phyloP scores from a whole-genome alignment of 2,888 invertebrate species.

The Pelosia muscerda region DNA sequence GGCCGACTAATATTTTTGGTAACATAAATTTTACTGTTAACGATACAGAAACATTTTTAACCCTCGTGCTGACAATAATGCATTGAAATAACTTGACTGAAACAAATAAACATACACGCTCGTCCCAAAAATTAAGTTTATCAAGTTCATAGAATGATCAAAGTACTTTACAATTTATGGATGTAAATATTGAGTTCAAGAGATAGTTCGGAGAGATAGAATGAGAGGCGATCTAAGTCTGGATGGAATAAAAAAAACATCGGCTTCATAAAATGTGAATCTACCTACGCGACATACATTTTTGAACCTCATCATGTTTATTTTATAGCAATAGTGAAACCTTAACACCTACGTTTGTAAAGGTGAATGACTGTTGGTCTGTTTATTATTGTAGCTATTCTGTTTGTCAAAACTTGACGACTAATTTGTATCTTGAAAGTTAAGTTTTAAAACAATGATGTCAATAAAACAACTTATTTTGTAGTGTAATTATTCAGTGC shows the following conservation, averaged over 20 bases:
- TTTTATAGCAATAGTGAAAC: not conserved
- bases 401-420: too few species aligned
- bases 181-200: too few species aligned
- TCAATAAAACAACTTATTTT: not conserved
- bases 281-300: not conserved
- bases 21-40: not conserved
- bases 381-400: not conserved
- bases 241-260: not conserved
- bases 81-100: not conserved
- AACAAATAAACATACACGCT: not conserved
- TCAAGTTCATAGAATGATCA: not conserved
- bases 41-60: not conserved
- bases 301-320: not conserved
- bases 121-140: not conserved
- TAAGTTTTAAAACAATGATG: too few species aligned
- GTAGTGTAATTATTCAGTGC: constrained; percentile 14
- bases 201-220: not conserved
- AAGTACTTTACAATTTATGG: not conserved
- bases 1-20: constrained; percentile 7
- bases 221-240: not conserved
- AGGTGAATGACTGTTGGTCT: not conserved
- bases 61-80: too few species aligned
- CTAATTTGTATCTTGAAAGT: too few species aligned
- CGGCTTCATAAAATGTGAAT: not conserved
- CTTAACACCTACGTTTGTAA: not conserved